Conservation (phyloP, 2,888 invertebrate species). For the Platycheirus albimanus region DNA sequence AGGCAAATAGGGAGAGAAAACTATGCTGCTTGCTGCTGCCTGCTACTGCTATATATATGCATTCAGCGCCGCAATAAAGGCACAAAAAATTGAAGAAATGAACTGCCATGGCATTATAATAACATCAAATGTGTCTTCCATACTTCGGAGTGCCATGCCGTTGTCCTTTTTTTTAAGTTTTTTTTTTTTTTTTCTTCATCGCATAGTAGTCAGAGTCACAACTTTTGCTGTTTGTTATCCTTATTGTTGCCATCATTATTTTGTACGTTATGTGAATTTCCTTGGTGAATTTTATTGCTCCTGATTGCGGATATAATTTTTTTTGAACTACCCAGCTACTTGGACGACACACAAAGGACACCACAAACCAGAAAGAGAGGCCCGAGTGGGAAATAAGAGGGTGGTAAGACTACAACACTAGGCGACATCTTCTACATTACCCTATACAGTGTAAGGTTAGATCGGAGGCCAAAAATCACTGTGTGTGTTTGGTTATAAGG, state of each 20-base stretch:
- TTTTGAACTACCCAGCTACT: slow-evolving; percentile 44
- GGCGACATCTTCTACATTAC: slow-evolving; percentile 35
- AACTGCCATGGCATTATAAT: slow-evolving; percentile 73
- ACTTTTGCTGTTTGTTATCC: slow-evolving; percentile 74
- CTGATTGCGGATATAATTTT: slow-evolving; percentile 74
- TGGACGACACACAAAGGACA: slow-evolving; percentile 43
- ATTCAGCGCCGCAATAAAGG: slow-evolving; percentile 7
- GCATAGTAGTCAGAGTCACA: slow-evolving; percentile 55
- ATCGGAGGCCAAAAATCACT: slow-evolving; percentile 64
- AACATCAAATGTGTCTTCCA: slow-evolving; percentile 73
- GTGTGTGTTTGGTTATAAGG: slow-evolving; percentile 43
- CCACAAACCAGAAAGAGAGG: slow-evolving; percentile 33
- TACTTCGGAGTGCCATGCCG: slow-evolving; percentile 40
- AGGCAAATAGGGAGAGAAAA: slow-evolving; percentile 29
- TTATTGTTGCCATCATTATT: slow-evolving; percentile 74
- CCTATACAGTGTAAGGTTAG: slow-evolving; percentile 17
- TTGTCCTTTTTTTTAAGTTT: slow-evolving; percentile 32
- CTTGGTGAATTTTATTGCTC: slow-evolving; percentile 72
- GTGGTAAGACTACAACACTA: background rate
- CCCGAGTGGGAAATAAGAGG: background rate
- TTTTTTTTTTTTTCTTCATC: slow-evolving; percentile 1
- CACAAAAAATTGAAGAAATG: slow-evolving; percentile 59
- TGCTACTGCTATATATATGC: too few relatives aligned
- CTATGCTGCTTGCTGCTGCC: too few relatives aligned
- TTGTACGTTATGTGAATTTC: slow-evolving; percentile 73